phyloP scores from a whole-genome alignment of 2,888 invertebrate species.

The Digitonthophagus gazella region DNA sequence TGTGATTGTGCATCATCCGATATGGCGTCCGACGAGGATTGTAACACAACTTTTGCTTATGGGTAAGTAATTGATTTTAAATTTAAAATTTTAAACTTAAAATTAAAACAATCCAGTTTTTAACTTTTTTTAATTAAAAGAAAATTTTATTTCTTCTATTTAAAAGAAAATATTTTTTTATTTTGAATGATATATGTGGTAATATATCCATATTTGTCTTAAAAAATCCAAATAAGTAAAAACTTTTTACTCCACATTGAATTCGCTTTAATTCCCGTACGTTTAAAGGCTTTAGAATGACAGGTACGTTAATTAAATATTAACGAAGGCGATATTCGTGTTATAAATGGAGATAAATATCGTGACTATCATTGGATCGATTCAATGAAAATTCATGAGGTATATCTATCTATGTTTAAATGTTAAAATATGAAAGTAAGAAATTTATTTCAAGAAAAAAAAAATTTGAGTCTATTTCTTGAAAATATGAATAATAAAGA shows the following conservation, averaged over 20 bases:
- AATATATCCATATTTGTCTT: not conserved
- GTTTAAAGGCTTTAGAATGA: not conserved
- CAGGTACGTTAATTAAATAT: not conserved
- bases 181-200: not conserved
- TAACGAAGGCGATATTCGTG: not conserved
- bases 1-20: constrained; percentile 27
- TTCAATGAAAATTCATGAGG: not conserved
- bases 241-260: not conserved
- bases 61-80: constrained; percentile 43
- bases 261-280: not conserved
- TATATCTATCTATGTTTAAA: too few species aligned
- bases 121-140: not conserved
- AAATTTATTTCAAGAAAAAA: too few species aligned
- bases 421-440: too few species aligned
- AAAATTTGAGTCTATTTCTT: too few species aligned
- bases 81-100: not conserved
- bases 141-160: too few species aligned
- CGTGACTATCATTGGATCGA: too few species aligned
- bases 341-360: not conserved
- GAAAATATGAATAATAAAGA: too few species aligned
- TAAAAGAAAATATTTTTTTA: too few species aligned
- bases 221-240: not conserved
- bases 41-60: constrained; percentile 47
- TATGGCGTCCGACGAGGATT: constrained; percentile 53
- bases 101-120: not conserved